A percentile compares a stretch with the other conserved stretches of the same genome.
phyloP scores from a whole-genome alignment of 2,797 vertebrate genomes.

The Scleropages formosus region DNA sequence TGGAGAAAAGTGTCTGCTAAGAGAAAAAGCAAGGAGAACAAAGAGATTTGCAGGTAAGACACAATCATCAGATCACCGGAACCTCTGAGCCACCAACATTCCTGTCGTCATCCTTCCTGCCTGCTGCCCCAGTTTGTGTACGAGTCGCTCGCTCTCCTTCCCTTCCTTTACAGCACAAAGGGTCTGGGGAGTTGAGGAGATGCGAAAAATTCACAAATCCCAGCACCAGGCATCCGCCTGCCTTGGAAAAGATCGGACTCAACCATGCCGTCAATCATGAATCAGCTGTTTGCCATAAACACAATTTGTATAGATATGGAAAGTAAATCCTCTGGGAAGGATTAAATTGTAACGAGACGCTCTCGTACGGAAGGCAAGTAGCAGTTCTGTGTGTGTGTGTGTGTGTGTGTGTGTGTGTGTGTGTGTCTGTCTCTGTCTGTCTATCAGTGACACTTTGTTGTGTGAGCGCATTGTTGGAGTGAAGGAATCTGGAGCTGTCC shows the following conservation, averaged over 20 bases:
- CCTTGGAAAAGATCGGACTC: background rate
- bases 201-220: conserved; percentile 1
- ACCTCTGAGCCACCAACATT: background rate
- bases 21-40: too few relatives aligned
- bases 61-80: background rate
- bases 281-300: background rate
- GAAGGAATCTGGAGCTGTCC: too few relatives aligned
- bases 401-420: background rate
- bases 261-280: conserved; percentile 7
- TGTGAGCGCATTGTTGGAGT: too few relatives aligned
- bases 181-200: background rate
- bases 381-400: background rate
- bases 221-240: background rate
- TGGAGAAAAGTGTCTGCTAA: background rate
- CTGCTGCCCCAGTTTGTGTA: background rate
- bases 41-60: background rate
- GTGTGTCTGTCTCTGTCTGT: background rate
- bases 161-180: background rate
- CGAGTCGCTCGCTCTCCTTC: background rate
- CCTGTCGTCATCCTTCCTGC: background rate
- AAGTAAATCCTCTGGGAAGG: background rate
- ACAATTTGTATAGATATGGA: background rate
- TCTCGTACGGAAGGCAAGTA: background rate
- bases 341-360: background rate
- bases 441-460: background rate